phyloP scores from a whole-genome alignment of 2,888 invertebrate genomes.

The Alitta virens region DNA sequence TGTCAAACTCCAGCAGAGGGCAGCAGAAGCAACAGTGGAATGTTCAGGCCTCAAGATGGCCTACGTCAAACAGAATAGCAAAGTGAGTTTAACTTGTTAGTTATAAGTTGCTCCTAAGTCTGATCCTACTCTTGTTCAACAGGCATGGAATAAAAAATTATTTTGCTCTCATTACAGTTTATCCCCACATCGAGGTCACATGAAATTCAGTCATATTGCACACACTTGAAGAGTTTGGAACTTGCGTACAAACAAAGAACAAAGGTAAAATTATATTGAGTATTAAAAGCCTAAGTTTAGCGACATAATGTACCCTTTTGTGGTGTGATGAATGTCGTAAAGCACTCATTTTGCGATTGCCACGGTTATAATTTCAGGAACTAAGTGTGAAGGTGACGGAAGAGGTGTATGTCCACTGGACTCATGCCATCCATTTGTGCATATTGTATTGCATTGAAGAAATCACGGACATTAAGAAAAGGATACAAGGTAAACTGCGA shows the following conservation, averaged over 20 bases:
- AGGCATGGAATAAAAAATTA: too few species aligned
- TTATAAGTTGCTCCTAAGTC: too few species aligned
- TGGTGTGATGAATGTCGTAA: too few species aligned
- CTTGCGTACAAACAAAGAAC: too few species aligned
- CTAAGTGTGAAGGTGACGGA: conserved; percentile 39
- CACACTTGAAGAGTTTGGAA: conserved; percentile 13
- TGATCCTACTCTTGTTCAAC: too few species aligned
- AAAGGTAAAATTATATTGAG: too few species aligned
- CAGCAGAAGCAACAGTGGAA: too few species aligned
- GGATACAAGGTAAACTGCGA: conserved; percentile 10
- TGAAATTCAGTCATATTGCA: conserved; percentile 24
- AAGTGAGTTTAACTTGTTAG: neutral
- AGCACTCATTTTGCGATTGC: too few species aligned
- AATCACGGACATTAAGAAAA: neutral
- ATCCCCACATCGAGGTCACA: conserved; percentile 28
- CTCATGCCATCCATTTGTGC: conserved; percentile 47
- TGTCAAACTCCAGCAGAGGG: neutral
- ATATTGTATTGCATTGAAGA: conserved; percentile 42
- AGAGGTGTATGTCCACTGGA: conserved; percentile 41
- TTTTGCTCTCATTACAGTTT: conserved; percentile 19
- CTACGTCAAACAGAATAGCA: neutral
- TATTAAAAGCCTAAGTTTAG: too few species aligned
- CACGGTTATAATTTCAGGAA: conserved; percentile 32
- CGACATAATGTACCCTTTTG: too few species aligned
- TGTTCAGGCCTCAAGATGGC: neutral